These are phyloP conservation scores for Drosophila emarginata DNA, from an alignment of 2,888 invertebrate genomes.

Conservation along the genomic window DNA sequence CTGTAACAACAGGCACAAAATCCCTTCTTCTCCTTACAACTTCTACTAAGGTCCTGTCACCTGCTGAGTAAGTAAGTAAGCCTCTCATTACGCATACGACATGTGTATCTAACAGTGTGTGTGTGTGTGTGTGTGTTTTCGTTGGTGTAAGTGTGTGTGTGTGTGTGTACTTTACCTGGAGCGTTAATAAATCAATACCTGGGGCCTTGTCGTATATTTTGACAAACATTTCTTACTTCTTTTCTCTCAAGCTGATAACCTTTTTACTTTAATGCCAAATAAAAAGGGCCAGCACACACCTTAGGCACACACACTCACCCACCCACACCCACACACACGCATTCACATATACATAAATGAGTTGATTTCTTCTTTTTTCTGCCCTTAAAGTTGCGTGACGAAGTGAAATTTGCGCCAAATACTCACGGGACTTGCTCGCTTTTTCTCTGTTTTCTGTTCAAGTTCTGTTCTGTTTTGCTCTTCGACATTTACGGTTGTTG, in stretches of 20 bases:
- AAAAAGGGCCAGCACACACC: conserved; percentile 37
- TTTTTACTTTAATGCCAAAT: conserved; percentile 62
- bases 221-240: conserved; percentile 57
- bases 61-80: not conserved
- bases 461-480: conserved; percentile 12
- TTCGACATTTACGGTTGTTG: conserved; percentile 65
- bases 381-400: conserved; percentile 76
- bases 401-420: conserved; percentile 72
- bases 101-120: conserved; percentile 28
- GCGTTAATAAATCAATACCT: conserved; percentile 73
- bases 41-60: conserved; percentile 14
- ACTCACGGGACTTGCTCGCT: conserved; percentile 61
- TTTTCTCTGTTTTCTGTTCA: conserved; percentile 18
- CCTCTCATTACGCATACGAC: conserved; percentile 51
- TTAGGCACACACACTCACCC: conserved; percentile 2
- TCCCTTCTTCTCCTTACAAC: not conserved
- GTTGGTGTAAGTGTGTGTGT: not conserved
- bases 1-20: conserved; percentile 22
- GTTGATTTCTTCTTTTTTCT: conserved; percentile 52
- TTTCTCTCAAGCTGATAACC: conserved; percentile 62
- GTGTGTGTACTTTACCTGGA: conserved; percentile 6
- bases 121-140: not conserved
- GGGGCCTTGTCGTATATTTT: conserved; percentile 56
- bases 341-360: conserved; percentile 58
- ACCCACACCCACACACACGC: conserved; percentile 15